Conservation (phyloP, 1,140 invertebrate genomes). For the Leptinotarsa lineolata region DNA sequence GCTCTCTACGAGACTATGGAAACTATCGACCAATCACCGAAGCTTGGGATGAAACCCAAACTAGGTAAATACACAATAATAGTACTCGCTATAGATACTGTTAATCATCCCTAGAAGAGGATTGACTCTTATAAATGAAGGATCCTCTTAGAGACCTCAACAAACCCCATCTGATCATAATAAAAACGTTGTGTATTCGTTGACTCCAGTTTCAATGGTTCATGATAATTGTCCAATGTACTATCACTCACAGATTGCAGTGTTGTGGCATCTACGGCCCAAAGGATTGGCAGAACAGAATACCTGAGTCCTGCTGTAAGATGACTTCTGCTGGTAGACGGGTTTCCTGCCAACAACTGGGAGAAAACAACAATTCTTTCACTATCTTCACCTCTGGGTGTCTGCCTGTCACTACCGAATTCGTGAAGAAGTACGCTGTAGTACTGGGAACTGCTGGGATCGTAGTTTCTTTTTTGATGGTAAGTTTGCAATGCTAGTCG, state of each 20-base stretch:
- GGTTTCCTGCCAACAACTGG: slow-evolving; percentile 64
- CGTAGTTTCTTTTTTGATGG: slow-evolving; percentile 80
- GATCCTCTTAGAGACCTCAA: background rate
- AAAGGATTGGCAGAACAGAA: slow-evolving; percentile 74
- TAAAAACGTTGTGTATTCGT: too few species aligned
- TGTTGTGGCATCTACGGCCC: slow-evolving; percentile 78
- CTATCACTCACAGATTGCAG: slow-evolving; percentile 62
- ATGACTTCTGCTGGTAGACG: slow-evolving; percentile 67
- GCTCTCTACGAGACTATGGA: slow-evolving; percentile 73
- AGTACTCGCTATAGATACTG: too few species aligned
- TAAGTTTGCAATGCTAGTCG: slow-evolving; percentile 52
- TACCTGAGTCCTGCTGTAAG: slow-evolving; percentile 81
- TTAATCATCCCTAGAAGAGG: too few species aligned
- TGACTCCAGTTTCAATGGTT: too few species aligned
- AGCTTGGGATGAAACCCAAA: slow-evolving; percentile 84
- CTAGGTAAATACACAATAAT: slow-evolving; percentile 37
- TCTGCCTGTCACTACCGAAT: slow-evolving; percentile 68
- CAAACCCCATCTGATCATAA: background rate
- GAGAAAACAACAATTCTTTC: slow-evolving; percentile 60
- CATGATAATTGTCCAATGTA: too few species aligned
- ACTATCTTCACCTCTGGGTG: slow-evolving; percentile 77
- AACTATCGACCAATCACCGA: slow-evolving; percentile 68
- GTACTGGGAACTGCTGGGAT: slow-evolving; percentile 81
- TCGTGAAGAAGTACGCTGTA: slow-evolving; percentile 76
- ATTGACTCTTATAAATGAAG: too few species aligned